Conservation (phyloP, 2,113 vertebrate genomes). For the Chloroceryle aenea region DNA sequence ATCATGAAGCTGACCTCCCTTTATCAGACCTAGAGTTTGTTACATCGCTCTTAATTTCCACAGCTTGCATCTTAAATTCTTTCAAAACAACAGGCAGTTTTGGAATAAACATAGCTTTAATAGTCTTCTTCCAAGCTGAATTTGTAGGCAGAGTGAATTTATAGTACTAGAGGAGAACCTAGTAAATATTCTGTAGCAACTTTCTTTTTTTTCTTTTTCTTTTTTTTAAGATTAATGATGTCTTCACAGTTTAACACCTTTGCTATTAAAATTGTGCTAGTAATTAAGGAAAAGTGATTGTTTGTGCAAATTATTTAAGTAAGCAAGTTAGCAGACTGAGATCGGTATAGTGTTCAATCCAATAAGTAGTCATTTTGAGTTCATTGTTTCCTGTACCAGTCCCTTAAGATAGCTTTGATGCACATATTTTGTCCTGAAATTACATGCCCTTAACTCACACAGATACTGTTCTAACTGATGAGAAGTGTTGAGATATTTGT, state of each 20-base stretch:
- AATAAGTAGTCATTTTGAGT: neutral
- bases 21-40: neutral
- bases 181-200: neutral
- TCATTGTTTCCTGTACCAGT: neutral
- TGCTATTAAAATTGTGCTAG: neutral
- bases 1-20: neutral
- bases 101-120: neutral
- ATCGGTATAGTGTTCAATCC: neutral
- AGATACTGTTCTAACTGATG: neutral
- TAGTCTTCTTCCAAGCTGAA: neutral
- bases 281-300: slow-evolving; percentile 12
- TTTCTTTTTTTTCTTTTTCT: neutral
- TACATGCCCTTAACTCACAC: neutral
- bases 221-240: neutral
- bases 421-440: neutral
- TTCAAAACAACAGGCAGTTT: neutral
- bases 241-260: slow-evolving; percentile 2
- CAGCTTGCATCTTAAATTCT: neutral
- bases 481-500: neutral
- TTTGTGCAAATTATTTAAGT: neutral
- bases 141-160: neutral
- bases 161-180: neutral
- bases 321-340: neutral
- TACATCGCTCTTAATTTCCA: neutral
- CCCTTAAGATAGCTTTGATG: neutral